A percentile compares a stretch with the other conserved stretches of the same genome.
These are phyloP conservation scores for Carlito syrichta DNA, from an alignment of 2,113 vertebrate genomes.

Conservation along the genomic window DNA sequence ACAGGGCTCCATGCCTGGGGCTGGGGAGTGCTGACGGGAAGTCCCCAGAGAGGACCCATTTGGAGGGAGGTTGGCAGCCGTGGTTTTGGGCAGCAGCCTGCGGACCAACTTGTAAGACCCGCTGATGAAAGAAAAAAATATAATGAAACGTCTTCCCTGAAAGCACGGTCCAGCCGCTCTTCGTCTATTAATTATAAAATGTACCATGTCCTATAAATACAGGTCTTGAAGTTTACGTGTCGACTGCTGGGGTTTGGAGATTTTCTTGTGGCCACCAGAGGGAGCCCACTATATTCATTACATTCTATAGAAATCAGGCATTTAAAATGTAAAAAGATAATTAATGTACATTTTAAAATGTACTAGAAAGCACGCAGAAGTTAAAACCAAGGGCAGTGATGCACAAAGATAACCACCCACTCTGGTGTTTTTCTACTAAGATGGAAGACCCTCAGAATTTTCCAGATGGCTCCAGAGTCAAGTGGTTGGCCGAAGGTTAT, in stretches of 20 bases:
- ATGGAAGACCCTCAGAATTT: background rate
- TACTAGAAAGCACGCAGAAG: background rate
- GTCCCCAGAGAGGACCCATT: background rate
- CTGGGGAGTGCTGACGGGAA: background rate
- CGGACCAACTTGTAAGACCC: background rate
- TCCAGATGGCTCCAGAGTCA: background rate
- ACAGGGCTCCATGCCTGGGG: background rate
- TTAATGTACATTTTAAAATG: background rate
- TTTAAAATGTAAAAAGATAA: background rate
- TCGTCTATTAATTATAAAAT: constrained; percentile 43
- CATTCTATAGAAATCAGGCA: constrained; percentile 37
- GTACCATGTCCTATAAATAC: background rate
- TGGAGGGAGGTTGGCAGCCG: background rate
- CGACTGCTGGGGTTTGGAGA: background rate
- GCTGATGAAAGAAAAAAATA: constrained; percentile 31
- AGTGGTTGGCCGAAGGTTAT: background rate
- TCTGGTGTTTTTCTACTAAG: background rate
- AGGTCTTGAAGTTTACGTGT: background rate
- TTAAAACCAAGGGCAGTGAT: background rate
- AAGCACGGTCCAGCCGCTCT: background rate
- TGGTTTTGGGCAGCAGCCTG: constrained; percentile 8
- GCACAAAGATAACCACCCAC: background rate
- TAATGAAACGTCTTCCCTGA: constrained; percentile 41
- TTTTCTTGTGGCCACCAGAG: constrained; percentile 80
- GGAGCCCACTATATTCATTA: constrained; percentile 80